Conservation (phyloP, 92 coral and sea anemone species). For the Parazoanthus swiftii region DNA sequence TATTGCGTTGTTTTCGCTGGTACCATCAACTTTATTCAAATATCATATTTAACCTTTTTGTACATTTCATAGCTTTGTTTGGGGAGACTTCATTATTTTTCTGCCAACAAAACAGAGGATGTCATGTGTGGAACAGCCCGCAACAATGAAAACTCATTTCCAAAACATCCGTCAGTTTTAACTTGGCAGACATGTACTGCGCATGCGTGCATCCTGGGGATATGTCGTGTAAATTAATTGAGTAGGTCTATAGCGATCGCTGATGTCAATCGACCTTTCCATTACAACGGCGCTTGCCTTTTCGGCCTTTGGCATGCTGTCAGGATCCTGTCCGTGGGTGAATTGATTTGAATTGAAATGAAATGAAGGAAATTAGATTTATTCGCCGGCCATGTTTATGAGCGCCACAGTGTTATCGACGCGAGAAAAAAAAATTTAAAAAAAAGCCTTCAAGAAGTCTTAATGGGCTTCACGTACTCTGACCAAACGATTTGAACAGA, state of each 20-base stretch:
- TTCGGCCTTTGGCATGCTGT: constrained; percentile 38
- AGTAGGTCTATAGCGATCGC: constrained; percentile 1
- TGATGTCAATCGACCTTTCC: constrained; percentile 3
- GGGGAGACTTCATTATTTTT: constrained; percentile 21
- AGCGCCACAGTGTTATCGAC: background rate
- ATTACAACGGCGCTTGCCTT: constrained; percentile 11
- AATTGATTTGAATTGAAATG: background rate
- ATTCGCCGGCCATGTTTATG: background rate
- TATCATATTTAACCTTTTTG: background rate
- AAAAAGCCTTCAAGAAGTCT: background rate
- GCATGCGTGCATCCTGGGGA: constrained; percentile 23
- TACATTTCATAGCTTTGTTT: background rate
- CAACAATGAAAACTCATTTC: constrained; percentile 19
- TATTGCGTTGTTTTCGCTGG: background rate
- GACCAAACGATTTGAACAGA: background rate
- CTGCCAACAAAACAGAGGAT: constrained; percentile 8
- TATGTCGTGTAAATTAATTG: constrained; percentile 16
- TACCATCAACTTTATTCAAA: background rate
- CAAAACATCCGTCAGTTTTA: constrained; percentile 36
- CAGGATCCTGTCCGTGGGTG: constrained; percentile 1
- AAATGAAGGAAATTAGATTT: background rate
- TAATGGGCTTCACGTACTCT: background rate
- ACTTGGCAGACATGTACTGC: background rate
- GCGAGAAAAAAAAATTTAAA: no score
- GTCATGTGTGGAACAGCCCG: background rate